Base-by-base conservation (phyloP, 2,113 vertebrate genomes). In the Thymallus thymallus region DNA sequence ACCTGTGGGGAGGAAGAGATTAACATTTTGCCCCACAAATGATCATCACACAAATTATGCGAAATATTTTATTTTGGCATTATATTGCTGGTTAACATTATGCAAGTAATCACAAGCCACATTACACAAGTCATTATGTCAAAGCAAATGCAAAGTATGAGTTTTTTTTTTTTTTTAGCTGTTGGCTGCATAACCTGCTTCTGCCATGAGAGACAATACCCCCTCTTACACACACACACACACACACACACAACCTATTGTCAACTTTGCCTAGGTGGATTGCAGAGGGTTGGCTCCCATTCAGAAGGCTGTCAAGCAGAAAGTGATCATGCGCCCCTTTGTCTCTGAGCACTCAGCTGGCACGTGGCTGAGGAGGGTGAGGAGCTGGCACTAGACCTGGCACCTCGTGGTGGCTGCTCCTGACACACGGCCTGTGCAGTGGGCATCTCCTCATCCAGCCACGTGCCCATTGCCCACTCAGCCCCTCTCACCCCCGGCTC, bases 361-460 rank as follows among this genome's bases (percentile, higher is more conserved):
- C 83, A 88, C 74, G 85, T 85, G 85, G 78, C 85, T 24, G 61
- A 68, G 63, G 86, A 77, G 68, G 67, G 22, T 55, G 20, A 22
- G 51, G 80, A 86, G 79, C 81, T 78, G 82, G 82, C 71, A 82
- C 84, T 81, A 80, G 85, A 87, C 81, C 79, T 81, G 76, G 80
- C 62, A 79, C 68, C 78, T 84, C 76, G 24, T 63, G 29, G 71
- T 86, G 81, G 26, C 63, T 80, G 76, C 79, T 76, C 18, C 65
- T 73, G 68, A 82, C 69, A 55, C 60, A 80, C 80, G 79, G 74
- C 46, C 46, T 51, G 46, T 13, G 46, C 46, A 41, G 35, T 16
- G 12, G 3, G 73, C 78, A 71, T 81, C 71, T 78, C 69, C 76
- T 85, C 82, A 73, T 78, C 76, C 84, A 82, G 81, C 75, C 75